Percentiles rank a stretch among this genome's conserved stretches.
Conservation (phyloP, 2,888 invertebrate species). For the Adineta ricciae region DNA sequence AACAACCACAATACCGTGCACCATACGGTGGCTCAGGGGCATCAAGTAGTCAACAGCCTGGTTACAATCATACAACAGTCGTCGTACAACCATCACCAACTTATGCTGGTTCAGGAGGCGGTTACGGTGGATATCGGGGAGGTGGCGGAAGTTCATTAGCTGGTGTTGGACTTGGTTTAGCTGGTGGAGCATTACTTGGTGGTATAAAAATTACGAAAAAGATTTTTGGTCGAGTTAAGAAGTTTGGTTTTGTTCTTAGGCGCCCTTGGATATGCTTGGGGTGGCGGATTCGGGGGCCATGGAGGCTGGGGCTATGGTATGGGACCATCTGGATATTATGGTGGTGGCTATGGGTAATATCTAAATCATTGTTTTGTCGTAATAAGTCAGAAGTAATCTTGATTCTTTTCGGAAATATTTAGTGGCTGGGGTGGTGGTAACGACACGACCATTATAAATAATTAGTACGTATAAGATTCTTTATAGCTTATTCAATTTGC, state of each 20-base stretch:
- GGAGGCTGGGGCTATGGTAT: conserved; percentile 23
- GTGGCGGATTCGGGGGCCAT: background rate
- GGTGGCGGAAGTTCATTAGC: background rate
- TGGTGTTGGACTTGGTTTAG: background rate
- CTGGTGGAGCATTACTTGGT: conserved; percentile 18
- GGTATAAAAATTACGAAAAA: background rate
- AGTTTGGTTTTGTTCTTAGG: background rate
- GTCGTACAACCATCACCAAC: conserved; percentile 20
- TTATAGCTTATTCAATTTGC: background rate
- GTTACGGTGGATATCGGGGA: background rate
- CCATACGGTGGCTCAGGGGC: background rate
- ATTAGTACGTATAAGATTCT: background rate
- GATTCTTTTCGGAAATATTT: background rate
- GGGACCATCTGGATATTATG: background rate
- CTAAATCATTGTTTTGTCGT: background rate
- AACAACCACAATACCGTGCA: background rate
- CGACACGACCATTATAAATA: background rate
- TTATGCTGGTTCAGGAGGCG: background rate
- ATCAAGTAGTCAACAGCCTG: background rate
- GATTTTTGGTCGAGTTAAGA: background rate
- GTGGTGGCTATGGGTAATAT: background rate
- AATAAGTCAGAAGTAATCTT: background rate
- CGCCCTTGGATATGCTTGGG: conserved; percentile 29
- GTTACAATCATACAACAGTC: conserved; percentile 18
- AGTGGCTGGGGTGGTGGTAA: background rate